Evolutionary conservation across 2,113 vertebrate genomes (phyloP).

Genomic region (Jacana jacana): DNA sequence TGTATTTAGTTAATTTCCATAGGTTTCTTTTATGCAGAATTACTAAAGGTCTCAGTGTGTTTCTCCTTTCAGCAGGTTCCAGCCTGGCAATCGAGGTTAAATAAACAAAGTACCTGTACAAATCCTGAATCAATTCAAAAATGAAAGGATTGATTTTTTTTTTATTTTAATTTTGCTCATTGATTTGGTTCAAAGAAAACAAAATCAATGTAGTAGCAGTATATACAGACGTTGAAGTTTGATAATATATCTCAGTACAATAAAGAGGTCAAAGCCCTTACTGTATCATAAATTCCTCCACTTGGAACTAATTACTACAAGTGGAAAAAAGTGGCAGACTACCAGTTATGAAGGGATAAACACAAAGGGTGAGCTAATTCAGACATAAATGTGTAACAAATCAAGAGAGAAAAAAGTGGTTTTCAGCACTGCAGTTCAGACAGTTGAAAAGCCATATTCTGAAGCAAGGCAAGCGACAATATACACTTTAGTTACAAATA

Average conservation of each 20-base stretch:
- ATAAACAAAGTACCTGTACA: neutral
- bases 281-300: slow-evolving; percentile 35
- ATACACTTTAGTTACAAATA: neutral
- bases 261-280: slow-evolving; percentile 52
- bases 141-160: slow-evolving; percentile 50
- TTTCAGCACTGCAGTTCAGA: neutral
- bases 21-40: neutral
- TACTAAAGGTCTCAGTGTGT: neutral
- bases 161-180: slow-evolving; percentile 63
- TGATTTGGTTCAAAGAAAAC: slow-evolving; percentile 68
- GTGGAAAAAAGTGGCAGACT: slow-evolving; percentile 38
- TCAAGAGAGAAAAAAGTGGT: neutral
- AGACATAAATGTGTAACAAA: neutral
- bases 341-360: neutral
- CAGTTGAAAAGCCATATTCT: neutral
- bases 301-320: slow-evolving; percentile 62
- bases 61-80: neutral
- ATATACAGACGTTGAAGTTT: slow-evolving; percentile 41
- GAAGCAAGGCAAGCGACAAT: neutral
- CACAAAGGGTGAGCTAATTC: neutral
- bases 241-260: slow-evolving; percentile 54
- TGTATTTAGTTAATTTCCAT: neutral
- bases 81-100: slow-evolving; percentile 26
- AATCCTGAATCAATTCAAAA: slow-evolving; percentile 11
- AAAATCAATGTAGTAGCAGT: slow-evolving; percentile 65